These are phyloP conservation scores for Garrulus glandarius DNA, from an alignment of 2,797 vertebrate species.

Conservation along the genomic window DNA sequence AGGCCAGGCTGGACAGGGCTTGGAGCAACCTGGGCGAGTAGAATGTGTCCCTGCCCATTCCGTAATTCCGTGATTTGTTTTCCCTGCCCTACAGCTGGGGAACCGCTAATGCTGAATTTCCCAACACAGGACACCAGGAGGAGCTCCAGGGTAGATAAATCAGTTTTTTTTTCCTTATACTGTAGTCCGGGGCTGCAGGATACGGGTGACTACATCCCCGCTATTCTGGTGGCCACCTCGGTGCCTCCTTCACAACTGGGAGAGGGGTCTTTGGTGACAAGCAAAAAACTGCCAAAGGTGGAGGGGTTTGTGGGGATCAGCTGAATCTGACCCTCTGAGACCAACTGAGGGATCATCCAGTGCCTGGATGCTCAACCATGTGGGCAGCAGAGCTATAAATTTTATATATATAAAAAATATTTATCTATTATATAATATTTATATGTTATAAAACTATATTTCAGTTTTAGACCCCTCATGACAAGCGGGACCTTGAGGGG, in stretches of 20 bases:
- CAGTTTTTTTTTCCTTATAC: accelerated
- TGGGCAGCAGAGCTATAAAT: background rate
- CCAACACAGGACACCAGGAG: background rate
- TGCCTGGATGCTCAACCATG: background rate
- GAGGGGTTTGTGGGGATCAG: background rate
- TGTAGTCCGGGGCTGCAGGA: accelerated
- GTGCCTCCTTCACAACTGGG: accelerated
- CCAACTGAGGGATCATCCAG: background rate
- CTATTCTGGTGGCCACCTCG: accelerated
- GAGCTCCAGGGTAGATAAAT: conserved; percentile 15
- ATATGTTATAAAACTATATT: background rate
- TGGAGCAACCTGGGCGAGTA: background rate
- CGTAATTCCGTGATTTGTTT: background rate
- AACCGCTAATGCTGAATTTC: accelerated
- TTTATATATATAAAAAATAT: background rate
- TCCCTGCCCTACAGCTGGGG: accelerated
- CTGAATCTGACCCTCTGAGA: background rate
- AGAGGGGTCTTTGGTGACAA: background rate
- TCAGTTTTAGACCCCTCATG: background rate
- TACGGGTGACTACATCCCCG: accelerated
- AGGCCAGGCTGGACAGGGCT: accelerated
- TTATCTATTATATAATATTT: background rate
- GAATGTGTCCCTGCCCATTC: background rate
- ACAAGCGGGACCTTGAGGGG: background rate
- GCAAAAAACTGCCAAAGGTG: background rate